Evolutionary conservation across 53 echinoderm and acorn worm genomes (phyloP), one percentile per base, ranked within the genome.

Genomic region (Antedon mediterranea): DNA sequence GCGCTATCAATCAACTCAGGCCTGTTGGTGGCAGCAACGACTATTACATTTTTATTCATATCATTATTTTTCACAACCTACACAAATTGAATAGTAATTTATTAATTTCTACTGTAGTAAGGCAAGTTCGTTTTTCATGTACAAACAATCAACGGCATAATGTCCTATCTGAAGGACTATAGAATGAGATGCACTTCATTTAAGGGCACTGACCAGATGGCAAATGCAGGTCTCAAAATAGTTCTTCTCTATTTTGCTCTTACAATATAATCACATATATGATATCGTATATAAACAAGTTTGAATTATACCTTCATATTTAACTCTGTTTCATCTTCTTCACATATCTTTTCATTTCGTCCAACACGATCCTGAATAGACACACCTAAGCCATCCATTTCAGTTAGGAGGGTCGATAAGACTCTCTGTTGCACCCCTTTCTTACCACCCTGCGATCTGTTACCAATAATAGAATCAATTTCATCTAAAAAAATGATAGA

Each of bases 401-500:
- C 88, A 32, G 75, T 81, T 74, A 88, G 71, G 3, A 88, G 81
- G 28, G 84, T 77, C 3, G 88, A 75, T 31, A 84, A 74, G 44
- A 88, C 81, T 15, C 88, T 79, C 33, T 88, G 84, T 15, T 79
- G 80, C 26, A 79, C 74, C 43, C 84, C 81, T 28, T 79, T 77
- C 75, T 79, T 78, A 32, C 73, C 76, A 26, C 81, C 88, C 0
- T 71, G 32, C 30, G 84, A 81, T 31, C 88, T 80, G 77, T 80
- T 83, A 30, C 88, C 88, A 43, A 88, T 77, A 31, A 88, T 81
- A 28, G 84, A 88, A 41, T 88, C 88, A 9, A 88, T 31, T 71
- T 87, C 88, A 71, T 88, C 88, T 34, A 88, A 79, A 74, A 88
- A 88, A 28, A 88, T 71, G 11, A 88, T 84, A 14, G 88, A 43